phyloP scores from a whole-genome alignment of 1,140 invertebrate species.

The Sarcophaga bullata region DNA sequence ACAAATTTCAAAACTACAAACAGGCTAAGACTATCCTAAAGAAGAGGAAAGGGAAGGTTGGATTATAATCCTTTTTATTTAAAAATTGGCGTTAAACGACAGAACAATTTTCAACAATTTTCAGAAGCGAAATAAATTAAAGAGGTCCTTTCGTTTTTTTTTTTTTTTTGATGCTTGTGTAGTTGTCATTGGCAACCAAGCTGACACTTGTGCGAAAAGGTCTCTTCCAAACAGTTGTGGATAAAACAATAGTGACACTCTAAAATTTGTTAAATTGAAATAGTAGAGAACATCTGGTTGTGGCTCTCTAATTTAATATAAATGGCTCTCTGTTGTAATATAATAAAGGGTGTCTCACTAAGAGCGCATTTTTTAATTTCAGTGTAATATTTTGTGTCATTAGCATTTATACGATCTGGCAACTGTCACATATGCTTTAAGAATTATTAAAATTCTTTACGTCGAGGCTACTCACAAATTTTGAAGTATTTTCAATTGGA shows the following conservation, averaged over 20 bases:
- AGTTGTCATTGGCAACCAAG: neutral
- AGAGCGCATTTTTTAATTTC: no score
- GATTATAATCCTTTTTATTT: conserved; percentile 30
- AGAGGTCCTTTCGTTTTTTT: neutral
- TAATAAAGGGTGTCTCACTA: no score
- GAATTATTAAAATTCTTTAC: no score
- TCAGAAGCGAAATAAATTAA: neutral
- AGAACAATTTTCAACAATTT: neutral
- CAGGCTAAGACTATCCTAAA: neutral
- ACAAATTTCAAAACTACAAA: neutral
- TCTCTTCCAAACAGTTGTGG: neutral
- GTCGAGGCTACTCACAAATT: no score
- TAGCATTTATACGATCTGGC: no score
- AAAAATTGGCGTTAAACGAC: conserved; percentile 29
- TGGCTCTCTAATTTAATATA: no score
- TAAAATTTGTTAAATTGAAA: no score
- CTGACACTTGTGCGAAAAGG: neutral
- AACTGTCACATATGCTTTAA: no score
- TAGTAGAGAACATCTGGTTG: no score
- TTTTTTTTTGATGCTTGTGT: neutral
- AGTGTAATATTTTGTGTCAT: no score
- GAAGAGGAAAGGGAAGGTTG: neutral
- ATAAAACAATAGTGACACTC: neutral
- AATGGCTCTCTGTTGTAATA: no score
- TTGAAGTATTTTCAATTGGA: no score